Base-by-base conservation (phyloP, 2,113 vertebrate species). In the Scortum barcoo region DNA sequence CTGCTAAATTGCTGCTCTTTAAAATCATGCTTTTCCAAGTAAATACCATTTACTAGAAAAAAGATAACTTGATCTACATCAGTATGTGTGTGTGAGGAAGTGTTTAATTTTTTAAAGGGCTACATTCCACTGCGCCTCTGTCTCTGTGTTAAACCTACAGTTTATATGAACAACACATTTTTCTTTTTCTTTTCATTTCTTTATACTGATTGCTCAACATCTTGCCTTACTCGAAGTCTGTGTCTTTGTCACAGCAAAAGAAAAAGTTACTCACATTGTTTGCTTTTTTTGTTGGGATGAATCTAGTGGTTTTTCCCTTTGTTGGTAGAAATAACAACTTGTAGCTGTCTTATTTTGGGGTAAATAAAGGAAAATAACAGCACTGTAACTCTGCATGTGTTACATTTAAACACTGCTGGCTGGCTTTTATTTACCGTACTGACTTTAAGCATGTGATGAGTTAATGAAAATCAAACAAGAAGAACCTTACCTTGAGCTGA, bases 401-500 rank as follows among this genome's bases (percentile, higher is more conserved):
- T 51, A 1, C 5, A 50, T 51, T 58, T 14, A 36, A 78, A 66
- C 68, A 56, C 19, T 2, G 1, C 44, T 58, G 36, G 4, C 10
- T 40, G 26, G 54, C 5, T 68, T 33, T 42, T 76, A 51, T 69
- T 78, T 75, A 65, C 10, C 0, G 2, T 5, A 28, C 36, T 78
- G 22, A 24, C n/a, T 63, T 26, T 7, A 14, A 62, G 1, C 9
- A 33, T 53, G 33, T 26, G 19, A 72, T 24, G 72, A 60, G 51
- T 19, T 1, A 2, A 60, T 22, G 12, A 60, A 46, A 87, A 62
- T 12, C 11, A 28, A 56, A 61, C 5, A 53, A 12, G 38, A 69
- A 38, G 40, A 80, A 11, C 3, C 91, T 88, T 91, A 93, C 93
- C 88, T 79, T 22, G 36, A 72, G 67, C 69, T 33, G 75, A 65